phyloP scores from a whole-genome alignment of 2,888 invertebrate genomes.

The Nephrotoma appendiculata region DNA sequence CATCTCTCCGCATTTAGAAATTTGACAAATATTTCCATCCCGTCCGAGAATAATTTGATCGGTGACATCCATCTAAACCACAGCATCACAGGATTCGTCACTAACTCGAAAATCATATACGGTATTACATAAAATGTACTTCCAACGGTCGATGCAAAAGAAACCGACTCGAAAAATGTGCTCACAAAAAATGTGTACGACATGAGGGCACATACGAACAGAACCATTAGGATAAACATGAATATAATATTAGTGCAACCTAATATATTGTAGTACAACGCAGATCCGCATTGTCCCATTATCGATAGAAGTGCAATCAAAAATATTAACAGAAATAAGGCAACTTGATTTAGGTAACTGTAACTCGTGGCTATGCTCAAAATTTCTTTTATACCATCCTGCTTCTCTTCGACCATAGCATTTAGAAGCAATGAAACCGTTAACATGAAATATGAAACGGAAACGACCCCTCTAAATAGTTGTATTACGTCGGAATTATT shows the following conservation, averaged over 20 bases:
- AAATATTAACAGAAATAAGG: conserved; percentile 25
- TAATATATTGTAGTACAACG: not conserved
- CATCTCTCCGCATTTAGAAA: conserved; percentile 26
- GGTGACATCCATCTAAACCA: conserved; percentile 3
- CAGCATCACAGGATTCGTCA: conserved; percentile 5
- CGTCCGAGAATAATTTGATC: conserved; percentile 25
- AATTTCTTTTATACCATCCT: conserved; percentile 37
- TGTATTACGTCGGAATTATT: not conserved
- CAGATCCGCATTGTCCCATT: conserved; percentile 14
- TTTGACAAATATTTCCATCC: conserved; percentile 23
- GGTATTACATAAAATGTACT: conserved; percentile 24
- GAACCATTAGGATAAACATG: conserved; percentile 16
- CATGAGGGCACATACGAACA: conserved; percentile 24
- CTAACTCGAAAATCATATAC: conserved; percentile 18
- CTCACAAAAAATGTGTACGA: conserved; percentile 28
- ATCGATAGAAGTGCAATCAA: conserved; percentile 19
- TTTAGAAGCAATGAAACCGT: not conserved
- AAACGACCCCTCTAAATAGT: not conserved
- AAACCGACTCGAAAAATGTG: conserved; percentile 25
- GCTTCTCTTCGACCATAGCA: conserved; percentile 42
- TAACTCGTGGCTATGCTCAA: conserved; percentile 24
- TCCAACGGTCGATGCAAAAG: conserved; percentile 29
- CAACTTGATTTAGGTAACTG: conserved; percentile 27
- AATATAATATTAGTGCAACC: not conserved
- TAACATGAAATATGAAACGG: not conserved